Base-by-base conservation (phyloP, 2,797 vertebrate genomes). In the Ceryle rudis region DNA sequence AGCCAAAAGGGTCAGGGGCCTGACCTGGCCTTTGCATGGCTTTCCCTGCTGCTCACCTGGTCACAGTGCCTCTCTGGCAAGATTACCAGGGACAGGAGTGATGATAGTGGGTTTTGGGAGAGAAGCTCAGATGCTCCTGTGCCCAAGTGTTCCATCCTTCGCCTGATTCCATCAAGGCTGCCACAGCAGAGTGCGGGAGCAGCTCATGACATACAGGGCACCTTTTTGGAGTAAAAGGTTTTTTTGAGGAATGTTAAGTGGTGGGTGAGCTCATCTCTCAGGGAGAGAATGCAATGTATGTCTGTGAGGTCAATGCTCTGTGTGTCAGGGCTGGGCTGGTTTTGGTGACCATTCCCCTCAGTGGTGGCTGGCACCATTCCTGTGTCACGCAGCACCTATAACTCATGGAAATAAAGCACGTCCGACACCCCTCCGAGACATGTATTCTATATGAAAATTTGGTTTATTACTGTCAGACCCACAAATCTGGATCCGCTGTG, bases 381-480 rank as follows among this genome's bases (percentile, higher is more conserved):
- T 37, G 26, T 97, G 95, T 93, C 95, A 98, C 75, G 72, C 96
- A 96, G 90, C 3, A 9, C 91, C 97, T 8, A 95, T 98, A 98
- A 98, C 93, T 98, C 98, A 98, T 5, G 13, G 98, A 98, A 98
- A 98, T 98, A 98, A 98, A 98, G 97, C 97, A 98, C 77, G 66
- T 93, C 96, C 54, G 5, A 97, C 97, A 90, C 93, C 97, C 92
- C 97, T 97, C 95, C 2, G 65, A 98, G 98, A 98, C 97, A 98
- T 97, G 98, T 98, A 97, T 98, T 98, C 98, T 98, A 98, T 98
- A 98, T 98, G 98, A 98, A 98, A 98, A 98, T 98, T 98, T 98
- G 97, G 96, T 98, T 98, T 98, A 98, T 98, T 97, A 97, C 97
- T 98, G 97, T 97, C 97, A 94, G 97, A 94, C 97, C 98, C 97